Evolutionary conservation across 1,140 invertebrate genomes (phyloP).

Genomic region (Hermetia illucens): DNA sequence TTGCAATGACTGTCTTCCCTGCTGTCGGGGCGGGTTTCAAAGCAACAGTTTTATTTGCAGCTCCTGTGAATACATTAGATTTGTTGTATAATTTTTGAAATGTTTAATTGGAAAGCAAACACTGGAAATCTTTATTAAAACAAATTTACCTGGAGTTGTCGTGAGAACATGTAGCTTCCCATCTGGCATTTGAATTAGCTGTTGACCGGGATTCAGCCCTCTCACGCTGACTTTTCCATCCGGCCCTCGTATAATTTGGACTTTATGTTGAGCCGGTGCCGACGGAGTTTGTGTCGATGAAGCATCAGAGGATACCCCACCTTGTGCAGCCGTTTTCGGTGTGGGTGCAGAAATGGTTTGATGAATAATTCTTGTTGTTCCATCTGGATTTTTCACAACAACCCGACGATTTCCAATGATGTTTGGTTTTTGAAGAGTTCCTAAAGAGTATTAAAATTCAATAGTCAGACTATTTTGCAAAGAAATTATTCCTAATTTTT

Average conservation of each 20-base stretch:
- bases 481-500: too few relatives aligned
- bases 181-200: constrained; percentile 82
- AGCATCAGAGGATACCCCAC: constrained; percentile 8
- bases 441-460: too few relatives aligned
- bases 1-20: neutral
- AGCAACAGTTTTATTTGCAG: neutral
- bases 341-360: constrained; percentile 29
- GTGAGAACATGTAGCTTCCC: constrained; percentile 82
- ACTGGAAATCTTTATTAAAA: constrained; percentile 1
- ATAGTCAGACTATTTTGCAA: too few relatives aligned
- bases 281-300: constrained; percentile 14
- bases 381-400: constrained; percentile 68
- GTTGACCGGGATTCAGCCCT: constrained; percentile 84
- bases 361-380: constrained; percentile 57
- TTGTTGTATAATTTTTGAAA: neutral
- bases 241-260: constrained; percentile 78
- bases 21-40: neutral
- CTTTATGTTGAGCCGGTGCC: constrained; percentile 53
- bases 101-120: neutral
- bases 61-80: neutral
- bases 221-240: constrained; percentile 86
- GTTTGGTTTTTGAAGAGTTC: neutral
- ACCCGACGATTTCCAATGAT: constrained; percentile 30
- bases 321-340: constrained; percentile 12
- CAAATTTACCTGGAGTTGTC: constrained; percentile 29